Base-by-base conservation (phyloP, 2,113 vertebrate species). In the Ranitomeya imitator region DNA sequence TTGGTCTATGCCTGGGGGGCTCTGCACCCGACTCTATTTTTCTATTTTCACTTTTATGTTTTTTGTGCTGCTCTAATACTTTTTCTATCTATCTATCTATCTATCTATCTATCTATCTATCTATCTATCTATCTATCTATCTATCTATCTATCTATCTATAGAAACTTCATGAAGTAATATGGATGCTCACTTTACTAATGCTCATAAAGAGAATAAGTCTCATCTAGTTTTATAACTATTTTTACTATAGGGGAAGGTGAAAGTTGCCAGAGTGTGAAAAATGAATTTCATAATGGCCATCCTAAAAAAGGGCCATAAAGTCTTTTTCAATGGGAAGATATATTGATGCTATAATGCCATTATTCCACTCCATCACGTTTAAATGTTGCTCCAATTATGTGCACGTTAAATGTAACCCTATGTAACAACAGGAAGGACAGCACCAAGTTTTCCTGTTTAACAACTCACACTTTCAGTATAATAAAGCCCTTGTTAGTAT, bases 331-430 rank as follows among this genome's bases (percentile, higher is more conserved):
- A 93, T 94, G 94, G 95, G 93, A 94, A 96, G 95, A 96, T 96
- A 95, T 95, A 95, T 95, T 94, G 95, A 95, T 95, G 94, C 95
- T 93, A 92, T 93, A 95, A 93, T 90, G 89, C 94, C 95, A 95
- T 96, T 95, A 96, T 95, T 96, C 94, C 94, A 94, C 95, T 95
- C 94, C 95, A 96, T 96, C 95, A 96, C 95, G 95, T 96, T 95
- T 95, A 96, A 95, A 95, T 93, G 95, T 95, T 96, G 94, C 95
- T 95, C 95, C 94, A 95, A 96, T 96, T 96, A 96, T 94, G 94
- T 95, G 90, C 93, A 95, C 94, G 95, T 96, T 96, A 96, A 96
- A 96, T 96, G 95, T 95, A 95, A 95, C 95, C 95, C 95, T 94
- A 92, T 94, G 94, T 95, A 95, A 95, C 95, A 96, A 95, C 95